Conservation (phyloP, 2,113 vertebrate species). For the Piaya cayana region DNA sequence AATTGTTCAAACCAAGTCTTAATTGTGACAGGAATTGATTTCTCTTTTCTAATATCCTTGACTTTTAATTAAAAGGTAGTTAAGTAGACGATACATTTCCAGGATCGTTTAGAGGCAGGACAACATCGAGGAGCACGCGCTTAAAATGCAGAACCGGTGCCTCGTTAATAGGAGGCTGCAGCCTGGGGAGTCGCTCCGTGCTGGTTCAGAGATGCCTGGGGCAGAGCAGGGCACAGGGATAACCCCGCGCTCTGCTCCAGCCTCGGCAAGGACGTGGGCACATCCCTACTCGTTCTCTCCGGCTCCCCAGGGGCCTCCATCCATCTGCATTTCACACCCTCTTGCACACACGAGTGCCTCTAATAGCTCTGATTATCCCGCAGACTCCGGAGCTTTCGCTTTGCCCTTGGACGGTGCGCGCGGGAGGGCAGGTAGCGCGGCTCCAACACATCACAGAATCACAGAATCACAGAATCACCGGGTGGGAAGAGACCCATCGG, state of each 20-base stretch:
- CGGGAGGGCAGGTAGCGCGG: not conserved
- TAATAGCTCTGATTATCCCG: not conserved
- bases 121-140: not conserved
- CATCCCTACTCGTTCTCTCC: not conserved
- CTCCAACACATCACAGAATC: accelerated
- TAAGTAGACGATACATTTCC: constrained; percentile 46
- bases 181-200: not conserved
- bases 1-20: constrained; percentile 47
- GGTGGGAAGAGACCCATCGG: no score
- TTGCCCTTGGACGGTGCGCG: not conserved
- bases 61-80: constrained; percentile 68
- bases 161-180: not conserved
- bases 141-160: not conserved
- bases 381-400: not conserved
- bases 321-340: constrained; percentile 23
- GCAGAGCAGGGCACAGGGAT: not conserved
- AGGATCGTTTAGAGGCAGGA: constrained; percentile 29
- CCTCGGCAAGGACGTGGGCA: not conserved
- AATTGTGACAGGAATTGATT: constrained; percentile 67
- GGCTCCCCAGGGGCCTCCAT: not conserved
- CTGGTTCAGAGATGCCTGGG: not conserved
- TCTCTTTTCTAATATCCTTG: constrained; percentile 52
- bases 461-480: no score
- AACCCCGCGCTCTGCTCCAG: accelerated
- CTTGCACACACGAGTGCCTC: not conserved